These are phyloP conservation scores for Engraulis encrasicolus DNA, from an alignment of 2,113 vertebrate species.

Conservation along the genomic window DNA sequence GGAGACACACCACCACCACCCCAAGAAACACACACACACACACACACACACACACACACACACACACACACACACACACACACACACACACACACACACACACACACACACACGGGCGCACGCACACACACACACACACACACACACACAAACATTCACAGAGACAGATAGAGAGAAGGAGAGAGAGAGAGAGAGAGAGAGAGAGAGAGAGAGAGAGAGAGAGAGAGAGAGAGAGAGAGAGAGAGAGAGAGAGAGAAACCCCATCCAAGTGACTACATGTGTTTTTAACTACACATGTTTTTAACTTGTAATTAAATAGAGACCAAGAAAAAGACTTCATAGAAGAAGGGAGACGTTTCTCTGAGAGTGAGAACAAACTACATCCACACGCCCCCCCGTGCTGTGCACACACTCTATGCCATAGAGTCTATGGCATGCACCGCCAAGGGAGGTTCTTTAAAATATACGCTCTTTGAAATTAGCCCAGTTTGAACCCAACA, in stretches of 20 bases:
- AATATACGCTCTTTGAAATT: background rate
- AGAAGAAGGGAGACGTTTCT: slow-evolving; percentile 48
- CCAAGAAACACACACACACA: too few relatives aligned
- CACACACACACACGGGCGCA: slow-evolving; percentile 55
- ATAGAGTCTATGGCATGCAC: too few relatives aligned
- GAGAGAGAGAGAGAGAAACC: too few relatives aligned
- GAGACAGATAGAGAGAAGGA: too few relatives aligned
- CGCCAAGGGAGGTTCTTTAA: background rate
- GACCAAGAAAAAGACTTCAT: slow-evolving; percentile 39
- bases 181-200: too few relatives aligned
- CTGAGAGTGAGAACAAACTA: background rate
- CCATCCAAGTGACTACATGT: slow-evolving; percentile 64
- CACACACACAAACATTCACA: slow-evolving; percentile 55
- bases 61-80: slow-evolving; percentile 52
- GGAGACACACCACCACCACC: slow-evolving; percentile 41
- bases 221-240: too few relatives aligned
- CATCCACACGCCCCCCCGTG: too few relatives aligned
- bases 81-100: slow-evolving; percentile 56
- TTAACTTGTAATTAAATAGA: slow-evolving; percentile 67
- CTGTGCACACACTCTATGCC: too few relatives aligned
- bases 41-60: slow-evolving; percentile 59
- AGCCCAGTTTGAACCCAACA: background rate
- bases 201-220: too few relatives aligned
- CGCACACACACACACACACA: slow-evolving; percentile 50
- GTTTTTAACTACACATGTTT: slow-evolving; percentile 65